Evolutionary conservation across 2,113 vertebrate genomes (phyloP), one percentile per base, ranked within the genome.

Genomic region (Morone saxatilis): DNA sequence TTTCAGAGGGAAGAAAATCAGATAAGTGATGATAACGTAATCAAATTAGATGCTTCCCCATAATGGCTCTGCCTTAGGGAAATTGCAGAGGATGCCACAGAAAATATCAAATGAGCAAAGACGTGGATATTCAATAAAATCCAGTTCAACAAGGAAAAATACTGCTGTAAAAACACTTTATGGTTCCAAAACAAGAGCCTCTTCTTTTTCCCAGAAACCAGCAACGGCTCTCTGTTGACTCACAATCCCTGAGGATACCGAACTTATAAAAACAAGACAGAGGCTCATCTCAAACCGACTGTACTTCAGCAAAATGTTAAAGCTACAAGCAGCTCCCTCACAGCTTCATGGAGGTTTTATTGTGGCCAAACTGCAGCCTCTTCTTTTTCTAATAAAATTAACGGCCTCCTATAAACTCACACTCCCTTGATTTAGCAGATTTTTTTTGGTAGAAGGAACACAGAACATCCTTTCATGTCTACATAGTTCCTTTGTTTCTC

Each of bases 41-140:
- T 92, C 88, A 88, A 87, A 91, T 91, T 88, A 92, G 85, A 88
- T 85, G 86, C 84, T 88, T 85, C 86, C 82, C 81, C 84, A 72
- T 90, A 81, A 92, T 86, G 83, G 56, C 53, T 85, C 78, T 40
- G 83, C 91, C 90, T 79, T 4, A 9, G 84, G 86, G 85, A 83
- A 76, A 88, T 71, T 75, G 83, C 67, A 78, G 14, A 25, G 72
- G 74, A 84, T 74, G 72, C 78, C 77, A 63, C 65, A 8, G 80
- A 81, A 87, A 90, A 84, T 80, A 77, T 66, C 45, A 76, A 92
- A 81, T 45, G 70, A 88, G 63, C 19, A 0, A 85, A 83, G 60
- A 71, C 38, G 79, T 56, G 59, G 43, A 83, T 66, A 67, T 86
- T 79, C 65, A 81, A 85, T 80, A 63, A 81, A 85, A 91, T 83